Conservation (phyloP, 2,113 vertebrate genomes). For the Cariama cristata region DNA sequence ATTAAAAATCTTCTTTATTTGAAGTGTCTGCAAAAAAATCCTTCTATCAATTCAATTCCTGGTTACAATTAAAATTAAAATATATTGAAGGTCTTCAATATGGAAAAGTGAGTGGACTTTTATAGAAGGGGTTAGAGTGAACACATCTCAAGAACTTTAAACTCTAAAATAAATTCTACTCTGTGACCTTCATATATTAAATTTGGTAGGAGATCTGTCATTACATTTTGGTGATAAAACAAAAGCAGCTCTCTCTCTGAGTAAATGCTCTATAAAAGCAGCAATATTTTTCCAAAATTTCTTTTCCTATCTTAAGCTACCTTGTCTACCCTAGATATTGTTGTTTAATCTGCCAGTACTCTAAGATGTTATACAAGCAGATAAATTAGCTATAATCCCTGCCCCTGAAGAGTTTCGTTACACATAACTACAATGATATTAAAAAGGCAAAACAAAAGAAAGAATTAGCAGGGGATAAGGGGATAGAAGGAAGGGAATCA, state of each 20-base stretch:
- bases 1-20: background rate
- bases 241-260: background rate
- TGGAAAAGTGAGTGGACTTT: background rate
- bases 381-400: constrained; percentile 1
- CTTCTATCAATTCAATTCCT: background rate
- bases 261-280: background rate
- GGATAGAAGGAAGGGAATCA: background rate
- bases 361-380: background rate
- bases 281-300: background rate
- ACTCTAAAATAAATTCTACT: constrained; percentile 3
- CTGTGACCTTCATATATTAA: background rate
- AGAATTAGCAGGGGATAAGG: background rate
- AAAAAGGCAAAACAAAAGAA: background rate
- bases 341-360: background rate
- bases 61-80: background rate
- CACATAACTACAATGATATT: background rate
- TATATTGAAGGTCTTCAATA: background rate
- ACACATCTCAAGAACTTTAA: background rate
- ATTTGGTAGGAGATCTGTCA: background rate
- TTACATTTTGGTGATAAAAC: background rate
- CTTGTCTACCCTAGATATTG: background rate
- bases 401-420: background rate
- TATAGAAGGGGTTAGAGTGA: background rate
- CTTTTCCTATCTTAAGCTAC: background rate
- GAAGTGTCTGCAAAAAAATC: background rate